A percentile compares a stretch with the other conserved stretches of the same genome.
Evolutionary conservation across 2,888 invertebrate species (phyloP).

Genomic region (Dasypolia templi): DNA sequence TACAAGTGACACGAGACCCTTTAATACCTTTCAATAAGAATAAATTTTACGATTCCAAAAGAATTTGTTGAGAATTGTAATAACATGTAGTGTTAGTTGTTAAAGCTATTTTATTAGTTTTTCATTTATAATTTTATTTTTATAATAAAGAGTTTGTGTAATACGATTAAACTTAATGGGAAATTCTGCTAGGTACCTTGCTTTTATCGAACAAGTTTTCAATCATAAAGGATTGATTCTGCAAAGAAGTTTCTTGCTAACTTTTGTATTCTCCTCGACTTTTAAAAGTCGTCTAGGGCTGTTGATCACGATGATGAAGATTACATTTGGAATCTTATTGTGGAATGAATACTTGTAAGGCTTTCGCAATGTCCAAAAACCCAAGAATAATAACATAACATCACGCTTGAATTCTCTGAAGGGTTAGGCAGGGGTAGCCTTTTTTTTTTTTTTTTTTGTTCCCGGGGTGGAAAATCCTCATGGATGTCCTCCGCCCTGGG

Average conservation of each 20-base stretch:
- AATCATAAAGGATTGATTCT: background rate
- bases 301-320: background rate
- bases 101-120: constrained; percentile 37
- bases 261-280: background rate
- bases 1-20: constrained; percentile 51
- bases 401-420: no score
- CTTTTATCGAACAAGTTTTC: background rate
- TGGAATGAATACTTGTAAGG: background rate
- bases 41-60: constrained; percentile 63
- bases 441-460: no score
- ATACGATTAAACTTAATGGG: constrained; percentile 24
- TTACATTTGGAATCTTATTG: background rate
- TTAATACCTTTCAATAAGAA: constrained; percentile 65
- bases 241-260: background rate
- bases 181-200: background rate
- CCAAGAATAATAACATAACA: background rate
- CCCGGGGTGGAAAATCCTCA: no score
- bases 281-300: background rate
- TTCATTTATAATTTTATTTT: constrained; percentile 45
- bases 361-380: background rate
- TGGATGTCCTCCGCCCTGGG: no score
- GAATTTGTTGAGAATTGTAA: constrained; percentile 53
- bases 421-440: no score
- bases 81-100: constrained; percentile 43
- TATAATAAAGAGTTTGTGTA: constrained; percentile 11